A percentile compares a stretch with the other conserved stretches of the same genome.
phyloP scores from a whole-genome alignment of 2,113 vertebrate species.

The Tiliqua scincoides region DNA sequence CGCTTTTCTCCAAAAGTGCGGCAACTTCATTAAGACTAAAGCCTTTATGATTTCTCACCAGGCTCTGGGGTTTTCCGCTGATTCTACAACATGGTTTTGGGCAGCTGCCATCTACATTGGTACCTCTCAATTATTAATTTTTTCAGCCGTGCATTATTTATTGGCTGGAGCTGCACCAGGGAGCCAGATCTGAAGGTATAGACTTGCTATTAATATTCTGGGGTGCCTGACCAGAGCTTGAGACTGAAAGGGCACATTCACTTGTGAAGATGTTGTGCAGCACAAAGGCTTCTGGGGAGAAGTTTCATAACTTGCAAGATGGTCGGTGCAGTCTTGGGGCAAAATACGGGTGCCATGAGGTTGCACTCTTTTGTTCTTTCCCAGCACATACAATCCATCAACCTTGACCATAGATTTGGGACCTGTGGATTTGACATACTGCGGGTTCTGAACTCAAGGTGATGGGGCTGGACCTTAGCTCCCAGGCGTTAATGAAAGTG shows the following conservation, averaged over 20 bases:
- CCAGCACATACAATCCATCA: too few species aligned
- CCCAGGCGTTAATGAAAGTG: too few species aligned
- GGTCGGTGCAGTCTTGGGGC: neutral
- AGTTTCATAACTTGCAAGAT: neutral
- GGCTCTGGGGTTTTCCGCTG: slow-evolving; percentile 8
- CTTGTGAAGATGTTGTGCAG: neutral
- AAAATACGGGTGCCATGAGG: neutral
- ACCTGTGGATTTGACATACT: too few species aligned
- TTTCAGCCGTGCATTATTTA: neutral
- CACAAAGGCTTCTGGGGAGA: neutral
- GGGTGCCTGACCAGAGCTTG: neutral
- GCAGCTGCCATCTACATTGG: slow-evolving; percentile 16
- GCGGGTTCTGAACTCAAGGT: too few species aligned
- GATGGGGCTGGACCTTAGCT: too few species aligned
- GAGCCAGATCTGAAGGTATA: neutral
- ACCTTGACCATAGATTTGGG: too few species aligned
- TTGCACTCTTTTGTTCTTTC: neutral
- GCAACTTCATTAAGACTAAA: neutral
- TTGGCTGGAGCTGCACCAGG: neutral
- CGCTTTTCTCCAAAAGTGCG: neutral
- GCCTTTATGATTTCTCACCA: neutral
- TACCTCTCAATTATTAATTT: slow-evolving; percentile 23
- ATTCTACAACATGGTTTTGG: slow-evolving; percentile 21
- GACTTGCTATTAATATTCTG: neutral
- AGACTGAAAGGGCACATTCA: neutral